Evolutionary conservation across 2,888 invertebrate genomes (phyloP), one percentile per base, ranked within the genome.

Genomic region (Diachrysia chrysitis): DNA sequence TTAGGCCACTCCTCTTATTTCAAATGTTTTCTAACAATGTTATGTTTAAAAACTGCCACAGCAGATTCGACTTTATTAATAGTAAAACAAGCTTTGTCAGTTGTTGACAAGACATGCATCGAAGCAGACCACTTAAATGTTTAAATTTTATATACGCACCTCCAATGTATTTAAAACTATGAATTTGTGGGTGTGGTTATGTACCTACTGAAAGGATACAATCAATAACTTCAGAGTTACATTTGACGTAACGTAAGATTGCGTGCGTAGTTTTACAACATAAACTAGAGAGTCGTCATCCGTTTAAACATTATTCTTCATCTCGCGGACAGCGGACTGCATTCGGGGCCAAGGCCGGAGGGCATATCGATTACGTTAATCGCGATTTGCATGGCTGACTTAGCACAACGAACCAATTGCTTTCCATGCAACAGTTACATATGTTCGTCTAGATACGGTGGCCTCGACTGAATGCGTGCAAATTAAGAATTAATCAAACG

Each of bases 261-360:
- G 82, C 79, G 80, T 83, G 84, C 83, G 87, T 88, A 87, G 87
- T 86, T 85, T 85, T 84, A 87, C 82, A 84, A 87, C 84, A 85
- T 82, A 83, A 84, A 84, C 79, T 73, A 71, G 77, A 76, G 76
- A 78, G 79, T 82, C 85, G 79, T 82, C 85, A 83, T 83, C 75
- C 80, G 83, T 73, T 73, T 62, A 73, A 85, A 87, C 89, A 92
- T 92, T 85, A 91, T 87, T 92, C 92, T 92, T 91, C 91, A 92
- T 92, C 88, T 87, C 65, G 81, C 65, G 83, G 88, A 87, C 89
- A 87, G 87, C 81, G 74, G 69, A 75, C 73, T 88, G 91, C 90
- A 90, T 93, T 93, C 89, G 90, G 90, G 92, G 93, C 90, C 93
- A 93, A 92, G 93, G 93, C 82, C 81, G 78, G 81, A 83, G 83